Percentiles rank a stretch among this genome's conserved stretches.
phyloP scores from a whole-genome alignment of 2,113 vertebrate genomes.

The Psammodynastes pulverulentus region DNA sequence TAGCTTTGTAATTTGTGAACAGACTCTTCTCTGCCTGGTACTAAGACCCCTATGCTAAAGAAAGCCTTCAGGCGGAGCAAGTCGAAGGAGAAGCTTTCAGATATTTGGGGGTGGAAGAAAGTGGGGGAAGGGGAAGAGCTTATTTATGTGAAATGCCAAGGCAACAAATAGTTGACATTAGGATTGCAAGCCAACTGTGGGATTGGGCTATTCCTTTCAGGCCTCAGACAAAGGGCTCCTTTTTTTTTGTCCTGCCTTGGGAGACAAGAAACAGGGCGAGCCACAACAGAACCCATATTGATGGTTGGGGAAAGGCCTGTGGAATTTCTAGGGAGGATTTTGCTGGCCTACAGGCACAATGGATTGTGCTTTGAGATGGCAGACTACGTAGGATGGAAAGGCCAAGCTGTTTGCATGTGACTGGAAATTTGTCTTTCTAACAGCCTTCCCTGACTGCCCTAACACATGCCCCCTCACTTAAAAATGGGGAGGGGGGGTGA shows the following conservation, averaged over 20 bases:
- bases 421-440: background rate
- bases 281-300: constrained; percentile 44
- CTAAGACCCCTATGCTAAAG: background rate
- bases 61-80: background rate
- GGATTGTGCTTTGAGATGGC: constrained; percentile 6
- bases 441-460: background rate
- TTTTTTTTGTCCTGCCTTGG: constrained; percentile 31
- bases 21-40: background rate
- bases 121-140: constrained; percentile 1
- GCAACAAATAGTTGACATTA: constrained; percentile 61
- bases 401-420: constrained; percentile 8
- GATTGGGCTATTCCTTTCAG: constrained; percentile 38
- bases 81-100: background rate
- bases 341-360: constrained; percentile 35
- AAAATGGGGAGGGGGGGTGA: background rate
- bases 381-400: constrained; percentile 21
- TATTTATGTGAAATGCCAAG: constrained; percentile 40
- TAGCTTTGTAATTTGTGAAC: background rate
- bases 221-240: constrained; percentile 40
- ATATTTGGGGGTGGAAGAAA: background rate
- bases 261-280: constrained; percentile 46
- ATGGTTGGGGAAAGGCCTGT: constrained; percentile 4
- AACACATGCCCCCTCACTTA: background rate
- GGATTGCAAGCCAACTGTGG: constrained; percentile 47
- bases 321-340: constrained; percentile 18